Conservation (phyloP, 2,797 vertebrate genomes). For the Crocodylus rhombifer region DNA sequence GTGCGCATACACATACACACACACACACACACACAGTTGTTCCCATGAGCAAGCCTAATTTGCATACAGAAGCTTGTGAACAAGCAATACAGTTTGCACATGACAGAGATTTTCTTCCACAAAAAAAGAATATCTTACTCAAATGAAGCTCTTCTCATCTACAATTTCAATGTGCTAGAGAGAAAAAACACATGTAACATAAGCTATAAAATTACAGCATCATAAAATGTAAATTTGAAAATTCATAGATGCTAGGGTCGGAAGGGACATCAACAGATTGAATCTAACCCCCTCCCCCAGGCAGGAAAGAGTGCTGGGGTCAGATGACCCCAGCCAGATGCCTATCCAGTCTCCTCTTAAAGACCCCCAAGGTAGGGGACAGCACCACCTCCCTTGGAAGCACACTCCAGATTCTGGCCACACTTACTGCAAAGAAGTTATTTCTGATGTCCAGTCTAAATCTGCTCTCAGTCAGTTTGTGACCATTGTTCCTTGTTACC, state of each 20-base stretch:
- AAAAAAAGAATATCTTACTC: not conserved
- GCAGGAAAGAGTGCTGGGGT: no score
- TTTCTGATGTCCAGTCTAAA: no score
- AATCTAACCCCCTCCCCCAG: no score
- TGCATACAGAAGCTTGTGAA: slow-evolving; percentile 60
- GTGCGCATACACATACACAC: not conserved
- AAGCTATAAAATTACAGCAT: slow-evolving; percentile 77
- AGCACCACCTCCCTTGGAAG: no score
- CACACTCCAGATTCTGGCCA: no score
- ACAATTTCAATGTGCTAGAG: slow-evolving; percentile 70
- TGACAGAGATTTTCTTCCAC: not conserved
- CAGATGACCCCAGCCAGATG: no score
- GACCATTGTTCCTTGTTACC: not conserved
- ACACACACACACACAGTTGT: not conserved
- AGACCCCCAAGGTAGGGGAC: no score
- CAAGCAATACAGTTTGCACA: slow-evolving; percentile 68
- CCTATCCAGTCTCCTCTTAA: no score
- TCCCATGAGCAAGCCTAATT: slow-evolving; percentile 65
- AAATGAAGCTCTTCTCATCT: slow-evolving; percentile 59
- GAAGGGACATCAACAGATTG: no score
- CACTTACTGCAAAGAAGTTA: no score
- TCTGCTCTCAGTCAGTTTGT: no score
- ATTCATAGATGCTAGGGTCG: slow-evolving; percentile 59
- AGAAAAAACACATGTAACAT: slow-evolving; percentile 65
- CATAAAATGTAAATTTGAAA: slow-evolving; percentile 60